phyloP scores from a whole-genome alignment of 2,888 invertebrate species.

The Pollenia labialis region DNA sequence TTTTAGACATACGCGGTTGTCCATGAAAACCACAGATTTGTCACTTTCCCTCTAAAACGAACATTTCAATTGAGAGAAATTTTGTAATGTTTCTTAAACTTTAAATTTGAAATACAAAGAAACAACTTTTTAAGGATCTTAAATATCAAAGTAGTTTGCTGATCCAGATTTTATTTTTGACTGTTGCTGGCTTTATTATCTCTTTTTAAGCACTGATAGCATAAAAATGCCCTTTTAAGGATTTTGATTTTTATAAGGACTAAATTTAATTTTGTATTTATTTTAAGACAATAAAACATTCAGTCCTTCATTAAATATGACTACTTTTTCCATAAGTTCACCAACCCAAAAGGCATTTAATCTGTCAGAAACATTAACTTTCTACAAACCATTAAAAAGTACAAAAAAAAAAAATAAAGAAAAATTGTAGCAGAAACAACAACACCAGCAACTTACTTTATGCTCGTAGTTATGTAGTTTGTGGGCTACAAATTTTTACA shows the following conservation, averaged over 20 bases:
- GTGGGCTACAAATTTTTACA: constrained; percentile 48
- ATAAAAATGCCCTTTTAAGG: not conserved
- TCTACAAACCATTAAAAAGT: constrained; percentile 30
- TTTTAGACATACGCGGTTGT: too few species aligned
- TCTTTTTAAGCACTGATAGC: too few species aligned
- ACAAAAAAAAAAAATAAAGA: constrained; percentile 30
- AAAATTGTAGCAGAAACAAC: constrained; percentile 26
- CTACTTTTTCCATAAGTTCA: constrained; percentile 10
- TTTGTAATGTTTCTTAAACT: not conserved
- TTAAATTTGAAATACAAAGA: not conserved
- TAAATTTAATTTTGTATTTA: constrained; percentile 15
- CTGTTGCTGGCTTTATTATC: not conserved
- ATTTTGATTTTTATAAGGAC: constrained; percentile 9
- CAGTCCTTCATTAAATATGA: constrained; percentile 17
- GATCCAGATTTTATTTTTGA: not conserved
- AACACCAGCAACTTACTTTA: constrained; percentile 49
- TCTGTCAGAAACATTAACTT: constrained; percentile 70
- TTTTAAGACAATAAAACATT: constrained; percentile 37
- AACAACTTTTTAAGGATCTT: constrained; percentile 7
- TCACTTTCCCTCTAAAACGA: not conserved
- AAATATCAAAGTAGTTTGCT: not conserved
- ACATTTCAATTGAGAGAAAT: not conserved
- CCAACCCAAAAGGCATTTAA: constrained; percentile 60
- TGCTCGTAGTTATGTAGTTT: constrained; percentile 33
- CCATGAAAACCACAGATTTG: too few species aligned